Evolutionary conservation across 2,888 invertebrate species (phyloP).

Genomic region (Drosophila testacea): DNA sequence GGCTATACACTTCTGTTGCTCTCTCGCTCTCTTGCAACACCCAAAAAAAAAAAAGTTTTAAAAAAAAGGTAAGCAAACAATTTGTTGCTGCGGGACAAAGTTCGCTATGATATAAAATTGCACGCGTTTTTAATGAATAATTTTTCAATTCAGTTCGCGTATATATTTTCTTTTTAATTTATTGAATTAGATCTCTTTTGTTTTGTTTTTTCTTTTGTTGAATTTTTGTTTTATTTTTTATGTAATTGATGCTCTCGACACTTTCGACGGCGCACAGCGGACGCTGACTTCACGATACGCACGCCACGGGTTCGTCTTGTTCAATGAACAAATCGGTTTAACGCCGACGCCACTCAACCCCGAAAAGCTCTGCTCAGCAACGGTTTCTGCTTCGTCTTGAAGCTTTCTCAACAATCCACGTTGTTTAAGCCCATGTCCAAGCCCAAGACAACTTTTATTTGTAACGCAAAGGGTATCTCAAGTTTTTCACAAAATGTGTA

Average conservation of each 20-base stretch:
- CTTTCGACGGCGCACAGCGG: constrained; percentile 25
- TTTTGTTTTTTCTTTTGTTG: neutral
- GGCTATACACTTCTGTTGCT: constrained; percentile 33
- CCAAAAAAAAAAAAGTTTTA: constrained; percentile 6
- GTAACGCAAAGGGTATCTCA: neutral
- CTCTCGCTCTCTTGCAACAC: constrained; percentile 28
- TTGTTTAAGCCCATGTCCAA: neutral
- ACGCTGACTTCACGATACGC: constrained; percentile 62
- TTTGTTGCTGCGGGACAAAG: constrained; percentile 22
- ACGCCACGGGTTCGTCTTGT: constrained; percentile 74
- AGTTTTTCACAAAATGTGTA: neutral
- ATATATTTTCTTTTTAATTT: constrained; percentile 1
- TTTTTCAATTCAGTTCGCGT: neutral
- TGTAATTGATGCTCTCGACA: constrained; percentile 45
- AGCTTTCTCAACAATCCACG: constrained; percentile 34
- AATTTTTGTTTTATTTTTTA: constrained; percentile 29
- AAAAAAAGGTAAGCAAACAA: constrained; percentile 19
- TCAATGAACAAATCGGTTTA: constrained; percentile 76
- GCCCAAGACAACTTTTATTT: constrained; percentile 13
- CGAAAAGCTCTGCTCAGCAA: constrained; percentile 32
- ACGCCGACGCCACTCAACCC: constrained; percentile 49
- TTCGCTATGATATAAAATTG: constrained; percentile 16
- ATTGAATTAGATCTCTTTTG: constrained; percentile 1
- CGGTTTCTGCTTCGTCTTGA: constrained; percentile 5
- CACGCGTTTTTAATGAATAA: constrained; percentile 4